Conservation (phyloP, 2,797 vertebrate genomes). For the Lateolabrax maculatus region DNA sequence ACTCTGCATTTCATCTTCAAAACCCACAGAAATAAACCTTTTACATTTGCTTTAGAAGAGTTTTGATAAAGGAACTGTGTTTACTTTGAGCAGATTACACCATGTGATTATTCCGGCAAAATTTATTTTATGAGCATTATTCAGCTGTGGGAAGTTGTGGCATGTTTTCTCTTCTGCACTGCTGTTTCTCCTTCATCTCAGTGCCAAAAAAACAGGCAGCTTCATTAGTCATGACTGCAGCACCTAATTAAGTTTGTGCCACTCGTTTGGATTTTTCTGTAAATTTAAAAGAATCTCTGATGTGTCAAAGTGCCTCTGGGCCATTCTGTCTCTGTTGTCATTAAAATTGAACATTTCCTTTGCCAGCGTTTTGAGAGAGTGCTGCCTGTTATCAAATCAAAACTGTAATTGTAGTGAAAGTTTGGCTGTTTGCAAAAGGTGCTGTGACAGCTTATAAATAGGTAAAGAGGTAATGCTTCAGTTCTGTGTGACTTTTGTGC, state of each 20-base stretch:
- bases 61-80: constrained; percentile 20
- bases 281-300: constrained; percentile 81
- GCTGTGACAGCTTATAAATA: constrained; percentile 69
- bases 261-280: constrained; percentile 79
- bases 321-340: constrained; percentile 73
- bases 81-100: constrained; percentile 50
- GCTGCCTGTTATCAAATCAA: constrained; percentile 68
- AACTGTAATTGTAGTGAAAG: constrained; percentile 60
- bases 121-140: constrained; percentile 60
- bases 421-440: constrained; percentile 53
- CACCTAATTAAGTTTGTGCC: constrained; percentile 81
- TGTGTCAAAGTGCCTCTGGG: constrained; percentile 78
- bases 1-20: constrained; percentile 33
- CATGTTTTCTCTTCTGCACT: constrained; percentile 63
- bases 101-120: constrained; percentile 35
- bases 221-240: constrained; percentile 81
- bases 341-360: constrained; percentile 78
- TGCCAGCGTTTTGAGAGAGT: constrained; percentile 57
- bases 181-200: constrained; percentile 62
- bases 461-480: constrained; percentile 62
- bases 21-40: constrained; percentile 41
- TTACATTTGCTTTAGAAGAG: constrained; percentile 16
- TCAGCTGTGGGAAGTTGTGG: constrained; percentile 63
- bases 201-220: constrained; percentile 72
- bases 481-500: constrained; percentile 56